phyloP scores from a whole-genome alignment of 1,140 invertebrate species.

The Cydia splendana region DNA sequence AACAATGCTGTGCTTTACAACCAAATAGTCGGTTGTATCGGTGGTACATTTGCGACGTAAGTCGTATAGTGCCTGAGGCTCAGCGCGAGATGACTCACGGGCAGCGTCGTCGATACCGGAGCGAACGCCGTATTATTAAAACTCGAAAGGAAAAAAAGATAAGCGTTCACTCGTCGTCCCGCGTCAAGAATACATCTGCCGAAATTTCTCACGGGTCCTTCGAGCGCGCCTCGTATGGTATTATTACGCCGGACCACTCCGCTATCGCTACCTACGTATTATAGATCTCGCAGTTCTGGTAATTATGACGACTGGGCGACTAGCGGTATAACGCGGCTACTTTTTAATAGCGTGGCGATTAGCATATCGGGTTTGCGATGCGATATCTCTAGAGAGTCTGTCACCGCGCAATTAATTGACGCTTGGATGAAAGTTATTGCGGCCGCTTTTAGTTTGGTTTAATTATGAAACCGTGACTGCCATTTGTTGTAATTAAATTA shows the following conservation, averaged over 20 bases:
- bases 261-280: conserved; percentile 57
- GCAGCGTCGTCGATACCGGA: conserved; percentile 57
- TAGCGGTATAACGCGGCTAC: conserved; percentile 64
- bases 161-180: conserved; percentile 69
- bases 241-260: conserved; percentile 69
- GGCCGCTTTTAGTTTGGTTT: conserved; percentile 26
- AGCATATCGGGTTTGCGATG: conserved; percentile 61
- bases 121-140: conserved; percentile 69
- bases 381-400: conserved; percentile 22
- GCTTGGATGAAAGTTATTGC: conserved; percentile 21
- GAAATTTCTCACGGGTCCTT: conserved; percentile 76
- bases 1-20: conserved; percentile 57
- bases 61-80: neutral
- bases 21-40: neutral
- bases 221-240: conserved; percentile 62
- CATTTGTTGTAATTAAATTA: conserved; percentile 33
- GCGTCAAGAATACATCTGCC: conserved; percentile 78
- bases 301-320: conserved; percentile 68
- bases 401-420: conserved; percentile 21
- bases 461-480: conserved; percentile 30
- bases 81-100: conserved; percentile 65
- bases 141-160: conserved; percentile 69
- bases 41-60: neutral
- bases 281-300: conserved; percentile 45
- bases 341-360: conserved; percentile 65